Percentiles rank a stretch among this genome's conserved stretches.
phyloP scores from a whole-genome alignment of 2,888 invertebrate species.

The Trichopoda pennipes region DNA sequence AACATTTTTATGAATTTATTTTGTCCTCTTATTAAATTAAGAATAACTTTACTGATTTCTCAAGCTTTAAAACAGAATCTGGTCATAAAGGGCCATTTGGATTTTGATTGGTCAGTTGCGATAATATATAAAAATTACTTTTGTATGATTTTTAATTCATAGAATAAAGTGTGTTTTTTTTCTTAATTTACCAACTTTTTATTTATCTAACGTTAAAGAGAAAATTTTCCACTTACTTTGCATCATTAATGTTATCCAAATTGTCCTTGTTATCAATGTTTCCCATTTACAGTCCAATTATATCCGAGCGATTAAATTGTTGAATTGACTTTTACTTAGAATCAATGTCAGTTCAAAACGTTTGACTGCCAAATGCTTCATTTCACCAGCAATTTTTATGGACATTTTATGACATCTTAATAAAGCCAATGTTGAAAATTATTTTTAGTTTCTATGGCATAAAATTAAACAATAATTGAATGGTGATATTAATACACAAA shows the following conservation, averaged over 20 bases:
- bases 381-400: constrained; percentile 72
- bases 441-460: too few relatives aligned
- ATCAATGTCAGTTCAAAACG: constrained; percentile 77
- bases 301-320: constrained; percentile 77
- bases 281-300: constrained; percentile 75
- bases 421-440: not conserved
- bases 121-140: too few relatives aligned
- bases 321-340: constrained; percentile 76
- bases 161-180: not conserved
- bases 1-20: too few relatives aligned
- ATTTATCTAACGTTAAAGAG: not conserved
- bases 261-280: constrained; percentile 78
- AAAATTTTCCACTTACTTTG: constrained; percentile 75
- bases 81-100: too few relatives aligned
- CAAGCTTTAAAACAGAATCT: too few relatives aligned
- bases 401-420: constrained; percentile 77
- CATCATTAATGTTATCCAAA: constrained; percentile 75
- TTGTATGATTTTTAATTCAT: too few relatives aligned
- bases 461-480: constrained; percentile 2
- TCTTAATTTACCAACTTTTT: not conserved
- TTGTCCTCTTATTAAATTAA: too few relatives aligned
- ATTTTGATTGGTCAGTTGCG: too few relatives aligned
- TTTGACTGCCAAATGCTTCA: constrained; percentile 74
- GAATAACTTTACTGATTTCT: too few relatives aligned
- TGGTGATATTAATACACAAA: too few relatives aligned